Evolutionary conservation across 1,140 invertebrate genomes (phyloP).

Genomic region (Diachasma alloeum): DNA sequence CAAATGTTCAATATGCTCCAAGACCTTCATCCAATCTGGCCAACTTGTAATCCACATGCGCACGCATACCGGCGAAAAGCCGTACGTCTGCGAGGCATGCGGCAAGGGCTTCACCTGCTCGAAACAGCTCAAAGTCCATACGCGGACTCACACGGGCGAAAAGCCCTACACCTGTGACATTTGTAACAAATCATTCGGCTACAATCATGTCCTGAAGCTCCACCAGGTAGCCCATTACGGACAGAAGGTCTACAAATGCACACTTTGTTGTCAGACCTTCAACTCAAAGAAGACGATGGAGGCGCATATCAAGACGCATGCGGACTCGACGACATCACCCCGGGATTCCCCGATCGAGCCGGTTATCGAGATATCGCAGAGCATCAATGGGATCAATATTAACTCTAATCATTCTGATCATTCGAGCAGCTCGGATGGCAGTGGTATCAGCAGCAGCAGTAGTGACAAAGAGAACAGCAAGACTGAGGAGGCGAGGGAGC

Average conservation of each 20-base stretch:
- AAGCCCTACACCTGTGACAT: constrained; percentile 79
- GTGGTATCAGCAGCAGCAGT: constrained; percentile 26
- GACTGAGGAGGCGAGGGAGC: constrained; percentile 47
- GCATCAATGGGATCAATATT: constrained; percentile 10
- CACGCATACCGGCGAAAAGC: constrained; percentile 91
- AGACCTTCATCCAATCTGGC: constrained; percentile 90
- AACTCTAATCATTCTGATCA: constrained; percentile 34
- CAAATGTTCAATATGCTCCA: constrained; percentile 90
- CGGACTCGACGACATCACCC: constrained; percentile 64
- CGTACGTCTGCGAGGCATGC: constrained; percentile 87
- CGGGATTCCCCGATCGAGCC: constrained; percentile 57
- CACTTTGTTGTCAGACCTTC: constrained; percentile 88
- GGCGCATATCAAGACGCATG: constrained; percentile 88
- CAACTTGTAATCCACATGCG: constrained; percentile 85
- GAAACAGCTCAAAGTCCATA: constrained; percentile 89
- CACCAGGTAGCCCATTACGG: constrained; percentile 92
- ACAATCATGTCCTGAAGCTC: constrained; percentile 87
- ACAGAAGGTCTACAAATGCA: constrained; percentile 91
- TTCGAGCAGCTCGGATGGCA: constrained; percentile 37
- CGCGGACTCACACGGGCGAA: constrained; percentile 85
- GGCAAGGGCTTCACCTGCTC: constrained; percentile 90
- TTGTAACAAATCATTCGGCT: constrained; percentile 86
- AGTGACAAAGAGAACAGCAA: constrained; percentile 56
- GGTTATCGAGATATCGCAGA: constrained; percentile 52
- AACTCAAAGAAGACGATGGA: constrained; percentile 90